A percentile compares a stretch with the other conserved stretches of the same genome.
Conservation (phyloP, 2,888 invertebrate species). For the Parascotia fuliginaria region DNA sequence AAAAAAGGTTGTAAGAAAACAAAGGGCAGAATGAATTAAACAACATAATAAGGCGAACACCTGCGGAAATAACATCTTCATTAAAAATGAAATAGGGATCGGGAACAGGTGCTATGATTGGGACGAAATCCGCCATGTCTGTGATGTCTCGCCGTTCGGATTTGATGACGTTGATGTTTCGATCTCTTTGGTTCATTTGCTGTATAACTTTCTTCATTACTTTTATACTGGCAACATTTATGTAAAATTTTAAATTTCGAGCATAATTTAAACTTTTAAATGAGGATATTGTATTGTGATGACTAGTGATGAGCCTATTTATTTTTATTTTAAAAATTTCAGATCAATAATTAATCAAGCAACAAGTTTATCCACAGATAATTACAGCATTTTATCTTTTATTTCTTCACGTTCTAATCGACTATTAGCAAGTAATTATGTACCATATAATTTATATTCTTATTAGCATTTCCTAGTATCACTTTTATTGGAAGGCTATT, state of each 20-base stretch:
- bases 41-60: conserved; percentile 79
- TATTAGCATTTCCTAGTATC: conserved; percentile 31
- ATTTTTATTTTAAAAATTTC: neutral
- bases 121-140: conserved; percentile 52
- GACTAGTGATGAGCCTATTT: neutral
- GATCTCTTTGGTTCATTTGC: conserved; percentile 3
- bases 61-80: conserved; percentile 81
- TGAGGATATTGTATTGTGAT: no score
- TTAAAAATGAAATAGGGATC: conserved; percentile 72
- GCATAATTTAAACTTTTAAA: no score
- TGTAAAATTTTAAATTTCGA: no score
- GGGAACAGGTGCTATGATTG: conserved; percentile 72
- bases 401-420: conserved; percentile 16
- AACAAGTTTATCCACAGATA: conserved; percentile 21
- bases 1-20: conserved; percentile 76
- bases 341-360: neutral
- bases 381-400: conserved; percentile 27
- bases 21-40: conserved; percentile 83
- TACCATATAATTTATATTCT: conserved; percentile 36
- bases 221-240: neutral
- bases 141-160: conserved; percentile 7
- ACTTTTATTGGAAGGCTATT: conserved; percentile 16
- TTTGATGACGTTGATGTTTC: conserved; percentile 13
- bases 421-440: conserved; percentile 39
- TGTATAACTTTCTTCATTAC: neutral